A percentile compares a stretch with the other conserved stretches of the same genome.
Evolutionary conservation across 2,797 vertebrate genomes (phyloP).

Genomic region (Pteronotus mesoamericanus): DNA sequence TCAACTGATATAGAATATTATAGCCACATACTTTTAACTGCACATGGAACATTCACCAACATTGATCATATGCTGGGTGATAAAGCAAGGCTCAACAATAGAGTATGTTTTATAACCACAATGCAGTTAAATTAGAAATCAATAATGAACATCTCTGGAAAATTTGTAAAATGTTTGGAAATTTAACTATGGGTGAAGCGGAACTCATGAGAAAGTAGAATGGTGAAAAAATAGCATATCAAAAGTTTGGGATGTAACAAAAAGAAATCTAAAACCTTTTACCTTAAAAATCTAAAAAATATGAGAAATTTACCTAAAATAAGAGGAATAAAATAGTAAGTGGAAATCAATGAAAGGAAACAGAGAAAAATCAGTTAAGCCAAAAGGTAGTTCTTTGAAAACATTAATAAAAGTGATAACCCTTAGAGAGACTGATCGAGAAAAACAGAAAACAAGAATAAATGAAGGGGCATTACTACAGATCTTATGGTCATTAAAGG

Average conservation of each 20-base stretch:
- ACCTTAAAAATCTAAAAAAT: not conserved
- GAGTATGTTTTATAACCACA: not conserved
- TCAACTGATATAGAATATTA: not conserved
- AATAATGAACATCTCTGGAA: not conserved
- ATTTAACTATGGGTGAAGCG: not conserved
- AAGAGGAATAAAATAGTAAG: not conserved
- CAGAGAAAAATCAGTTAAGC: not conserved
- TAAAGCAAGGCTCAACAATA: not conserved
- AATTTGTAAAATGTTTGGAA: not conserved
- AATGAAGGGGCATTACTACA: not conserved
- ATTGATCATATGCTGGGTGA: not conserved
- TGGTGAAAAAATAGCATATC: not conserved
- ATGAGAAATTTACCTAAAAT: not conserved
- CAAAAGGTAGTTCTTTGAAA: not conserved
- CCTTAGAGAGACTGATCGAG: not conserved
- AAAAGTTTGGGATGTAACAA: not conserved
- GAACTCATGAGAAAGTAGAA: not conserved
- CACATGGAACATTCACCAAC: not conserved
- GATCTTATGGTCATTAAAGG: not conserved
- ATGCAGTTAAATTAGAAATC: not conserved
- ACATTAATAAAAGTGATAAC: not conserved
- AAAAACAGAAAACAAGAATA: not conserved
- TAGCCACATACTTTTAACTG: not conserved
- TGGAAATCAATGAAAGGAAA: not conserved
- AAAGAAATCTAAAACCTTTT: not conserved